phyloP scores from a whole-genome alignment of 2,888 invertebrate genomes.

The Himalopsyche anomala region DNA sequence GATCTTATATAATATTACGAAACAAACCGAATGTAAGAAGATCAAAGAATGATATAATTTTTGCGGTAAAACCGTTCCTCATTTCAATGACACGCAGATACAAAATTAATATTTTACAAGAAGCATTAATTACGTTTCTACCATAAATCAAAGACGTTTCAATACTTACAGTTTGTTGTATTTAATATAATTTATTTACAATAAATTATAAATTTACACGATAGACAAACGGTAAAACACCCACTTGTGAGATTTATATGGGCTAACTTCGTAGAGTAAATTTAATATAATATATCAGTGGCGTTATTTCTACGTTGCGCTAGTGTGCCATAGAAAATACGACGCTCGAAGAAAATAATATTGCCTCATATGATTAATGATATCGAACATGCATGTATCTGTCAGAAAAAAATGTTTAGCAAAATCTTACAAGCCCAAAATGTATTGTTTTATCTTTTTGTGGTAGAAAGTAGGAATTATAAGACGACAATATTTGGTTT shows the following conservation, averaged over 20 bases:
- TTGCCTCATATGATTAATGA: not conserved
- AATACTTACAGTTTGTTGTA: not conserved
- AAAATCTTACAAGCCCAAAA: not conserved
- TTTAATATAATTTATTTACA: slow-evolving; percentile 20
- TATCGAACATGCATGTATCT: not conserved
- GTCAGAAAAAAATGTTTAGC: slow-evolving; percentile 13
- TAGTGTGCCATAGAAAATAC: not conserved
- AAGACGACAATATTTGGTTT: not conserved
- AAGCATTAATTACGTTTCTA: slow-evolving; percentile 5
- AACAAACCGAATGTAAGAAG: no score
- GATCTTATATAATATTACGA: no score
- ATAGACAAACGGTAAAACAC: slow-evolving; percentile 29
- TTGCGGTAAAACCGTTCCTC: no score
- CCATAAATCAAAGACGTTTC: not conserved
- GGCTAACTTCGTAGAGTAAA: slow-evolving; percentile 12
- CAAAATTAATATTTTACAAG: not conserved
- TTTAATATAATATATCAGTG: not conserved
- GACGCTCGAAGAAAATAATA: not conserved
- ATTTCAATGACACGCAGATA: not conserved
- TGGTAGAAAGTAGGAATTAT: not conserved
- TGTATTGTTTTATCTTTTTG: not conserved
- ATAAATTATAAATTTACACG: slow-evolving; percentile 34
- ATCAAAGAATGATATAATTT: no score
- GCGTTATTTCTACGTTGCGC: not conserved
- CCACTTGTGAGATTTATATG: slow-evolving; percentile 30